Percentiles rank a stretch among this genome's conserved stretches.
Conservation (phyloP, 2,113 vertebrate genomes). For the Myotis yumanensis region DNA sequence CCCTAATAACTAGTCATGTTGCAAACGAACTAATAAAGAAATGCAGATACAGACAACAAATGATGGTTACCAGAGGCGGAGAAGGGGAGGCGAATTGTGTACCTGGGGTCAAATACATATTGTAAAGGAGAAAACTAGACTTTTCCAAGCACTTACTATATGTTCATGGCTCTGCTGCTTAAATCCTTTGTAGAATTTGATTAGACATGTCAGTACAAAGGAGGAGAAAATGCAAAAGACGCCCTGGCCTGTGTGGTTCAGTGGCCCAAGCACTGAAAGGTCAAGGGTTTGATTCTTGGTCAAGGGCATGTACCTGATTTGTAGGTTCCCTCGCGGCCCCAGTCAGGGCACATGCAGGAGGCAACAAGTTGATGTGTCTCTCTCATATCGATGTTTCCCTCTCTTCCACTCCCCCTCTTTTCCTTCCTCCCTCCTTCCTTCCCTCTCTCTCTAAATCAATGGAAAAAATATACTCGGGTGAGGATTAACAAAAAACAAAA, state of each 20-base stretch:
- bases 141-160: not conserved
- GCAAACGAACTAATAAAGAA: not conserved
- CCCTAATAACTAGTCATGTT: not conserved
- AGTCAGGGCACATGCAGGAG: too few species aligned
- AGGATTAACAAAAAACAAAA: not conserved
- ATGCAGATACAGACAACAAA: not conserved
- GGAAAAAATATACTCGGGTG: too few species aligned
- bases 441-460: too few species aligned
- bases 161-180: not conserved
- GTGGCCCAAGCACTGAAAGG: too few species aligned
- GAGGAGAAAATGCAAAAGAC: not conserved
- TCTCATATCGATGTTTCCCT: too few species aligned
- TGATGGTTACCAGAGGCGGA: not conserved
- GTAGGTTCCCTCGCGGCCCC: too few species aligned
- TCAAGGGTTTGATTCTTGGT: too few species aligned
- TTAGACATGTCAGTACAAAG: not conserved
- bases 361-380: too few species aligned
- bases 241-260: too few species aligned
- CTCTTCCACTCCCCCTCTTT: too few species aligned
- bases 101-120: not conserved
- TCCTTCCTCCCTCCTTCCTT: too few species aligned
- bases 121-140: not conserved
- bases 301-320: too few species aligned
- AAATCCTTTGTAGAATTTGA: not conserved
- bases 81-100: not conserved